phyloP scores from a whole-genome alignment of 2,888 invertebrate genomes.

The Thysanoteuthis rhombus region DNA sequence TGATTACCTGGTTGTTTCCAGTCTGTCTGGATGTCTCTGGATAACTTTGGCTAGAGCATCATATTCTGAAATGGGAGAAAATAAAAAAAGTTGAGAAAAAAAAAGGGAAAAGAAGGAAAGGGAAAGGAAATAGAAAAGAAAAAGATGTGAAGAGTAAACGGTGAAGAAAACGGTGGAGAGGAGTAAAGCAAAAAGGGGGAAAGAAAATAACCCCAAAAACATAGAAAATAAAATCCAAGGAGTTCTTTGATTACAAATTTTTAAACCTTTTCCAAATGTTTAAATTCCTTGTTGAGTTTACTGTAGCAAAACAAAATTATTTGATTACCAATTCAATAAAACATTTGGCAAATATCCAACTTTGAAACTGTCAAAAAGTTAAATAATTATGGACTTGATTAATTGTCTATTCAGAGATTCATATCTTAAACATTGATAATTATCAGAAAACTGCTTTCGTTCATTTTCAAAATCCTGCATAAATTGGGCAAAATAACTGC shows the following conservation, averaged over 20 bases:
- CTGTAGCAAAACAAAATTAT: background rate
- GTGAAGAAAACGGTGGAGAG: background rate
- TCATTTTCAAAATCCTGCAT: no score
- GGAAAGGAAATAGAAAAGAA: background rate
- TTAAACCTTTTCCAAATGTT: background rate
- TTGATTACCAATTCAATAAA: background rate
- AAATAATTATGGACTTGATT: no score
- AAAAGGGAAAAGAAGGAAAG: background rate
- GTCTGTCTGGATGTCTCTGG: slow-evolving; percentile 87
- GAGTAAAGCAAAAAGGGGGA: no score
- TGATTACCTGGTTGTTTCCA: slow-evolving; percentile 71
- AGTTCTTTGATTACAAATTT: background rate
- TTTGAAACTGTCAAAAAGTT: no score
- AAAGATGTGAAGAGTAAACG: background rate
- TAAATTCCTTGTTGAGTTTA: background rate
- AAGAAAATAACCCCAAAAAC: no score
- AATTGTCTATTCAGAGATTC: no score
- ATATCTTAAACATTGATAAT: no score
- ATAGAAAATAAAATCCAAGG: no score
- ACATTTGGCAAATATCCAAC: no score
- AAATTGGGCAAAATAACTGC: no score
- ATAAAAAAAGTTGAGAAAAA: background rate
- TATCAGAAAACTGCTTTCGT: no score
- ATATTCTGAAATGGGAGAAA: slow-evolving; percentile 77
- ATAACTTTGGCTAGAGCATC: slow-evolving; percentile 92